phyloP scores from a whole-genome alignment of 2,888 invertebrate genomes.

The Hirtodrosophila trivittata region DNA sequence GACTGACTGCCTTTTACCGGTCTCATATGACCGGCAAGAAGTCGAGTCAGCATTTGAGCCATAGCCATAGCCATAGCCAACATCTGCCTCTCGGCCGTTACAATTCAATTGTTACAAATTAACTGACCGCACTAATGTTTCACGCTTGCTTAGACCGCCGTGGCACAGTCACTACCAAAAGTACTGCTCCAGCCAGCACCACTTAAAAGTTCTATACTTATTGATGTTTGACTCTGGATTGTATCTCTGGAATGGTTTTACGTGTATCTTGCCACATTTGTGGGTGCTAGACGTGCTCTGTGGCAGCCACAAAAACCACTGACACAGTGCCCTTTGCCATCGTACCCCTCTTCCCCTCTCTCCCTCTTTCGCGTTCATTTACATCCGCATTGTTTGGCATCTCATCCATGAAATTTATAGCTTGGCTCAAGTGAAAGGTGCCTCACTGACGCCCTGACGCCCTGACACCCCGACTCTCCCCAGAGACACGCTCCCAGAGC shows the following conservation, averaged over 20 bases:
- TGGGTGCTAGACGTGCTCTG: conserved; percentile 36
- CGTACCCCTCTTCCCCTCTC: conserved; percentile 22
- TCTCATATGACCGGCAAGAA: conserved; percentile 31
- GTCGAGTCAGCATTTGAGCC: conserved; percentile 13
- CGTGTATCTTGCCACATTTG: conserved; percentile 21
- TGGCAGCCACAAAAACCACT: conserved; percentile 56
- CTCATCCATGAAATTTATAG: conserved; percentile 58
- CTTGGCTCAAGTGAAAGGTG: conserved; percentile 66
- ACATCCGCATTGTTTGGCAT: conserved; percentile 74
- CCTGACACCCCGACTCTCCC: not conserved
- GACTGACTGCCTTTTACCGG: conserved; percentile 54
- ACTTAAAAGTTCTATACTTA: conserved; percentile 17
- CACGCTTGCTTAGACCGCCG: conserved; percentile 62
- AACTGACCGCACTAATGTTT: conserved; percentile 72
- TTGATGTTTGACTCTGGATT: conserved; percentile 41
- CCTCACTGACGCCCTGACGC: conserved; percentile 2
- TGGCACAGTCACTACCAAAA: conserved; percentile 8
- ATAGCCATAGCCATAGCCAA: conserved; percentile 13
- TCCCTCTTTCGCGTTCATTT: conserved; percentile 52
- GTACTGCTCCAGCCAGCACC: not conserved
- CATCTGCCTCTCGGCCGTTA: conserved; percentile 49
- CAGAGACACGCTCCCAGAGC: no score
- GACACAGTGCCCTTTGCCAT: conserved; percentile 78
- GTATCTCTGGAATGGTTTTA: conserved; percentile 16
- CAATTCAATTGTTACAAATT: conserved; percentile 79